These are phyloP conservation scores for Nycticorax nycticorax DNA, from an alignment of 2,113 vertebrate genomes.

Conservation along the genomic window DNA sequence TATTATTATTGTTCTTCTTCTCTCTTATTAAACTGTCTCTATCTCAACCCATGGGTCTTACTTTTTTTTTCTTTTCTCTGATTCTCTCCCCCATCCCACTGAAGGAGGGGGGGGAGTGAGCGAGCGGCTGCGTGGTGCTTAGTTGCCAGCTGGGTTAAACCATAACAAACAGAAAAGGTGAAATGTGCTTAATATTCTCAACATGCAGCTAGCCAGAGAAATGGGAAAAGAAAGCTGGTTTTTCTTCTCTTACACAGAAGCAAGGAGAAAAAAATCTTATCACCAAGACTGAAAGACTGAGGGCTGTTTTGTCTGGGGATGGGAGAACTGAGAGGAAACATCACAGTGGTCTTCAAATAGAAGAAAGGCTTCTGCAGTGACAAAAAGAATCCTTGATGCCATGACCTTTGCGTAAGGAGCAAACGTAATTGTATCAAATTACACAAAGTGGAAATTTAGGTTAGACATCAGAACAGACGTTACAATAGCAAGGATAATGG, in stretches of 20 bases:
- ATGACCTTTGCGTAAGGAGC: not conserved
- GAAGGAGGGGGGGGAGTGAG: too few species aligned
- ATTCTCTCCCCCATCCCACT: too few species aligned
- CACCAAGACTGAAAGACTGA: not conserved
- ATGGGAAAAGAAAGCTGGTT: not conserved
- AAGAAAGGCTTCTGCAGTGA: not conserved
- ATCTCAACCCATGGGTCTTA: too few species aligned
- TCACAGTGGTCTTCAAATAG: constrained; percentile 2
- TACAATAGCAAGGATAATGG: constrained; percentile 14
- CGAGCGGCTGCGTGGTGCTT: too few species aligned
- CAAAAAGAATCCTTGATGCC: constrained; percentile 5
- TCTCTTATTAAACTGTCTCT: too few species aligned
- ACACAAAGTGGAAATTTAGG: constrained; percentile 15
- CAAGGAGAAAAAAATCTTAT: not conserved
- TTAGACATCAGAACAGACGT: constrained; percentile 2
- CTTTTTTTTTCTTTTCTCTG: too few species aligned
- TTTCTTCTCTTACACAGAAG: not conserved
- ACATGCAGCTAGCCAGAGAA: not conserved
- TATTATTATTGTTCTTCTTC: too few species aligned
- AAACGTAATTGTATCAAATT: not conserved
- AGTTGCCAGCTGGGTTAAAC: too few species aligned
- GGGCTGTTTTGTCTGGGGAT: not conserved
- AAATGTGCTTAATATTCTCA: constrained; percentile 10
- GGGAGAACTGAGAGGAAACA: not conserved
- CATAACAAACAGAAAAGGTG: not conserved